These are phyloP conservation scores for Alosa sapidissima DNA, from an alignment of 2,797 vertebrate species.

Conservation along the genomic window DNA sequence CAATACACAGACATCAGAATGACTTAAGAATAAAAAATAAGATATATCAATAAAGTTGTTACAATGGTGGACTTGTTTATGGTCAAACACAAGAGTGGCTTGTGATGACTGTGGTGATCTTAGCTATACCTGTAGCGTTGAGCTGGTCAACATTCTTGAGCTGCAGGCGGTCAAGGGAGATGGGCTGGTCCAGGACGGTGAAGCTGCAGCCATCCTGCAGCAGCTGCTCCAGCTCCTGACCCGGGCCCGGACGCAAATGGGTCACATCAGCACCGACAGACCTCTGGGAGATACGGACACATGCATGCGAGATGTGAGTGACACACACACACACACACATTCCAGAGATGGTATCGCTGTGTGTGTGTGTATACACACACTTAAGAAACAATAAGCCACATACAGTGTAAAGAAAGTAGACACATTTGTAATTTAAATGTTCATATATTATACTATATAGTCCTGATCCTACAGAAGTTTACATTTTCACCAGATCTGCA, in stretches of 20 bases:
- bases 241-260: slow-evolving; percentile 71
- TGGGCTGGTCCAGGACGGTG: slow-evolving; percentile 85
- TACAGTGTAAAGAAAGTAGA: too few relatives aligned
- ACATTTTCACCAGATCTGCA: too few relatives aligned
- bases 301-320: not conserved
- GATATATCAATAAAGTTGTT: not conserved
- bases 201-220: slow-evolving; percentile 85
- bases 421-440: too few relatives aligned
- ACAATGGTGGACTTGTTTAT: not conserved
- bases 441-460: too few relatives aligned
- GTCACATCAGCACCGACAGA: slow-evolving; percentile 69
- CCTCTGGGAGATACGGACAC: slow-evolving; percentile 65
- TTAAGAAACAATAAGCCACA: too few relatives aligned
- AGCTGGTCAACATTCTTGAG: slow-evolving; percentile 83
- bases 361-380: not conserved
- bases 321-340: not conserved
- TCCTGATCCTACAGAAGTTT: too few relatives aligned
- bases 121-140: slow-evolving; percentile 76
- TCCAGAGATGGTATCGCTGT: too few relatives aligned
- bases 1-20: not conserved
- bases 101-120: not conserved
- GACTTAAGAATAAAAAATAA: not conserved
- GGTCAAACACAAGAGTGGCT: not conserved
- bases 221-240: slow-evolving; percentile 82
- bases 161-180: slow-evolving; percentile 84